Base-by-base conservation (phyloP, 2,797 vertebrate species). In the Rhinoraja longicauda region DNA sequence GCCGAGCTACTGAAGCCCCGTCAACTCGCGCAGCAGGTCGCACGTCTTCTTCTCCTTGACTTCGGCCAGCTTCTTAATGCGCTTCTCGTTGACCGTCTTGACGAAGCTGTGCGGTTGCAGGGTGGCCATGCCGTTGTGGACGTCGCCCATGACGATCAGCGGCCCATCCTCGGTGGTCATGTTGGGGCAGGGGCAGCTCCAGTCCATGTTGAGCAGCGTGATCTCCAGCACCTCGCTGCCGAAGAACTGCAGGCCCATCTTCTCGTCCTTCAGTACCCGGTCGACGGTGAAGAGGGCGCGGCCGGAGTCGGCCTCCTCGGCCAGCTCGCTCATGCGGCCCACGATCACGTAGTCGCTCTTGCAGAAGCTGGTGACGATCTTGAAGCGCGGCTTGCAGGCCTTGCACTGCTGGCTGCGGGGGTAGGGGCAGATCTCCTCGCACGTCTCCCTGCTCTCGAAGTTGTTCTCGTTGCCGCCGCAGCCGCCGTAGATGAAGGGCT, bases 381-480 rank as follows among this genome's bases (percentile, higher is more conserved):
- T 99, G 94, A 98, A 98, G 92, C 97, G 95, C 0, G 98, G 97
- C 79, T 98, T 98, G 95, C 99, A 99, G 6, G 96, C 96, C 93
- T 98, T 98, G 95, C 99, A 99, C 93, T 96, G 96, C 0, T 97
- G 98, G 95, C 96, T 97, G 94, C 96, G 98, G 0, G 97, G 98
- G 95, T 97, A 98, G 1, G 99, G 99, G 81, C 99, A 99, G 93
- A 96, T 97, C 93, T 99, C 98, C 94, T 99, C 98, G 0, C 99
- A 99, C 64, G 97, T 96, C 94, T 99, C 98, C 4, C 97, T 97
- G 93, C 98, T 99, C 94, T 98, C 97, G 93, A 99, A 99, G 96
- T 99, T 99, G 97, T 99, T 99, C 92, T 97, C 96, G 0, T 99
- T 99, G 93, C 99, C 99, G 2, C 97, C 98, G 0, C 99, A 99